Evolutionary conservation across 2,888 invertebrate species (phyloP).

Genomic region (Eumerus sabulonum): DNA sequence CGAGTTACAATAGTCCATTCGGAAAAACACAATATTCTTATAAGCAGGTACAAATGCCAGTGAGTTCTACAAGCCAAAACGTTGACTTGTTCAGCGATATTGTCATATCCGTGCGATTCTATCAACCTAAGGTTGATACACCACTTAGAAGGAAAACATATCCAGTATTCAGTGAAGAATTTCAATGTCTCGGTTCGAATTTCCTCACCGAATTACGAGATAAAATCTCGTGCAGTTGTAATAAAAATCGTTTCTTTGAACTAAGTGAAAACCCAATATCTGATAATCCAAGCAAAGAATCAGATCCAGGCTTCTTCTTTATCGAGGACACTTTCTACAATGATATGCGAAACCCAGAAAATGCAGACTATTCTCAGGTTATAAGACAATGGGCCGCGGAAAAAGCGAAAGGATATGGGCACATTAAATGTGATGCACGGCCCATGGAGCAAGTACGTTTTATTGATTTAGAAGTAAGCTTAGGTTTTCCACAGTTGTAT

Average conservation of each 20-base stretch:
- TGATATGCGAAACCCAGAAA: conserved; percentile 82
- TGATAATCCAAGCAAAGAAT: conserved; percentile 69
- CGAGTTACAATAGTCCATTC: conserved; percentile 71
- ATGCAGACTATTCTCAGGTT: conserved; percentile 84
- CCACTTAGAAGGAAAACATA: conserved; percentile 70
- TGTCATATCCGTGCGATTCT: conserved; percentile 79
- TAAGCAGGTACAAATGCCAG: conserved; percentile 35
- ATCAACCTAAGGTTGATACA: conserved; percentile 79
- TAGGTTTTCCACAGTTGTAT: conserved; percentile 87
- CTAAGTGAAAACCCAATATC: conserved; percentile 80
- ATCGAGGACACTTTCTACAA: conserved; percentile 90
- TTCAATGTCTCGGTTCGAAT: conserved; percentile 84
- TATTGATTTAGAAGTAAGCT: conserved; percentile 80
- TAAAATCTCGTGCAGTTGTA: conserved; percentile 86
- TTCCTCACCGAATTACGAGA: conserved; percentile 86
- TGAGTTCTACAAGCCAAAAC: conserved; percentile 59
- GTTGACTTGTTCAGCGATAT: conserved; percentile 77
- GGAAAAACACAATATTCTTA: conserved; percentile 50
- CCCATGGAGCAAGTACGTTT: conserved; percentile 82
- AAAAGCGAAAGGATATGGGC: conserved; percentile 71
- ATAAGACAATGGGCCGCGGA: conserved; percentile 83
- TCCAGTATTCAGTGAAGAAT: conserved; percentile 81
- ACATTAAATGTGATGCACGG: conserved; percentile 79
- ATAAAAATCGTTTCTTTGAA: conserved; percentile 83
- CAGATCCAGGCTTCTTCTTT: conserved; percentile 85